phyloP scores from a whole-genome alignment of 2,888 invertebrate genomes.

The Blastobasis lacticolella region DNA sequence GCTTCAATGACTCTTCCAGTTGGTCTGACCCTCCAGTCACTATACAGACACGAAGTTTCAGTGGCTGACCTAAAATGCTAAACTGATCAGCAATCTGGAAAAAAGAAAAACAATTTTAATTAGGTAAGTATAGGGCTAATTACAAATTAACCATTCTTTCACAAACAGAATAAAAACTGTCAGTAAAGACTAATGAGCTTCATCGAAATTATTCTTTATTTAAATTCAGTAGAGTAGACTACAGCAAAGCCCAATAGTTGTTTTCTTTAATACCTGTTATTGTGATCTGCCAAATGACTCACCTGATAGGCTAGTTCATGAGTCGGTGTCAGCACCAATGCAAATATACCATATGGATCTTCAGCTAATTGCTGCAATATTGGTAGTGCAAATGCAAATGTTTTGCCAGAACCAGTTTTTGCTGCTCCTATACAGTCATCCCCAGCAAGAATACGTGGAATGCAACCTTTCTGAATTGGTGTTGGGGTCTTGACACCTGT shows the following conservation, averaged over 20 bases:
- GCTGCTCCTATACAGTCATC: constrained; percentile 96
- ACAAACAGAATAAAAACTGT: no score
- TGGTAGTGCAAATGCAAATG: constrained; percentile 96
- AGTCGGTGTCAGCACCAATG: constrained; percentile 95
- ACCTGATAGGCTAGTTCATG: constrained; percentile 92
- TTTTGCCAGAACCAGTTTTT: constrained; percentile 98
- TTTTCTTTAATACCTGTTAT: no score
- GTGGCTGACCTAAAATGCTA: constrained; percentile 89
- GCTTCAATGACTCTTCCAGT: constrained; percentile 88
- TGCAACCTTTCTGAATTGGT: constrained; percentile 87
- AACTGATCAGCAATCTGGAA: constrained; percentile 95
- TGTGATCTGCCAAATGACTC: constrained; percentile 10
- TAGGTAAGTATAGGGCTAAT: no score
- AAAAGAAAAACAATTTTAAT: neutral
- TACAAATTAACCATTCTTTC: no score
- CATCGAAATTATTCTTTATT: no score
- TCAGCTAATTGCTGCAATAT: constrained; percentile 92
- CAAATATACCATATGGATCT: constrained; percentile 97
- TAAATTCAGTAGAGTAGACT: no score
- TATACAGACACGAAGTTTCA: constrained; percentile 87
- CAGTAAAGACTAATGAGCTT: no score
- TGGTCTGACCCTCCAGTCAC: constrained; percentile 98
- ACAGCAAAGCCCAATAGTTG: no score
- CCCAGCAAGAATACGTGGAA: constrained; percentile 84
- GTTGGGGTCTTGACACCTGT: constrained; percentile 85